Evolutionary conservation across 2,113 vertebrate genomes (phyloP).

Genomic region (Hucho hucho): DNA sequence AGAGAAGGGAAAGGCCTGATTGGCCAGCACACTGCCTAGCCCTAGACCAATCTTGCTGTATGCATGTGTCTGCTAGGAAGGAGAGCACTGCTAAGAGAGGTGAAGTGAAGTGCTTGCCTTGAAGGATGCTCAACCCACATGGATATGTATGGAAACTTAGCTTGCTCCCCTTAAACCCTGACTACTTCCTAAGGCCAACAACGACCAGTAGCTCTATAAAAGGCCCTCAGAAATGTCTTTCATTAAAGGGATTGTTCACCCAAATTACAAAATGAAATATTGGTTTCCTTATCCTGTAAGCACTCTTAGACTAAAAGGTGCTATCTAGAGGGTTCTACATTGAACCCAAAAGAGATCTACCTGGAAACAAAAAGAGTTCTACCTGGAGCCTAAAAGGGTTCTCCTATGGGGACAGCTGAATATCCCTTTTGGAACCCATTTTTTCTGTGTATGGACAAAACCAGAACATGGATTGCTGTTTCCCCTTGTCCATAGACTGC

Average conservation of each 20-base stretch:
- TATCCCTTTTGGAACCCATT: no score
- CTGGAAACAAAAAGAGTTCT: no score
- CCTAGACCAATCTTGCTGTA: conserved; percentile 41
- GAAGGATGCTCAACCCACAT: conserved; percentile 32
- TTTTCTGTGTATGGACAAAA: no score
- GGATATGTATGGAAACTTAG: not conserved
- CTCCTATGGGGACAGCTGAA: no score
- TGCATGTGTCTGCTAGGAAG: conserved; percentile 55
- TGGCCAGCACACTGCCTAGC: conserved; percentile 47
- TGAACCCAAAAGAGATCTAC: no score
- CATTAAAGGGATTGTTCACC: not conserved
- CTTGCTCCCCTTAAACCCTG: not conserved
- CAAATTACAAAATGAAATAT: no score
- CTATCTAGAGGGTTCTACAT: no score
- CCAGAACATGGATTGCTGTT: no score
- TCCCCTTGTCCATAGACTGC: no score
- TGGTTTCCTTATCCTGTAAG: no score
- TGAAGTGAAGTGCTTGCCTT: conserved; percentile 38
- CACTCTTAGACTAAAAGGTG: no score
- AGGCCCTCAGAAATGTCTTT: not conserved
- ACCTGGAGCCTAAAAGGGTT: no score
- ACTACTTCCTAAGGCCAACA: not conserved
- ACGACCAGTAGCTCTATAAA: not conserved
- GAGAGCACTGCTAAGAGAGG: conserved; percentile 12
- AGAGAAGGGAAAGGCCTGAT: conserved; percentile 15